phyloP scores from a whole-genome alignment of 1,140 invertebrate species.

The Ridgeia piscesae region DNA sequence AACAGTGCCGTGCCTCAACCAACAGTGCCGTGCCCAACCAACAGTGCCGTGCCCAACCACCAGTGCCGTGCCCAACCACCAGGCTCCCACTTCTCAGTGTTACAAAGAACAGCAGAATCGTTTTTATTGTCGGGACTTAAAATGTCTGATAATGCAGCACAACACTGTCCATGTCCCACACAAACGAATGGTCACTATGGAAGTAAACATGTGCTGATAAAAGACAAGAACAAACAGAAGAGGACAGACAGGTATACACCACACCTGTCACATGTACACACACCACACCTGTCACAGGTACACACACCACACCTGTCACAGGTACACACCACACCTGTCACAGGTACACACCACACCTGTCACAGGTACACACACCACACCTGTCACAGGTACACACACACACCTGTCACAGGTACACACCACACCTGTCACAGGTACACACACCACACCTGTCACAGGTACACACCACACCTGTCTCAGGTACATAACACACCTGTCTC shows the following conservation, averaged over 20 bases:
- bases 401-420: neutral
- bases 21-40: no score
- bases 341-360: neutral
- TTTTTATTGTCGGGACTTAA: no score
- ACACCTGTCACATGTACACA: neutral
- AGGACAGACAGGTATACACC: neutral
- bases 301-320: neutral
- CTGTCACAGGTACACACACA: neutral
- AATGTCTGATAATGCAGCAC: neutral
- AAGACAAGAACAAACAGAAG: neutral
- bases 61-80: no score
- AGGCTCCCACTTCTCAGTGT: no score
- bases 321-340: no score
- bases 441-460: no score
- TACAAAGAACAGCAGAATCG: no score
- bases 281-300: no score
- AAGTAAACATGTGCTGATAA: neutral
- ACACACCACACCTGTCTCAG: neutral
- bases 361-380: no score
- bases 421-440: neutral
- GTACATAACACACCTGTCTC: no score
- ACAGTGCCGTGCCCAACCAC: no score
- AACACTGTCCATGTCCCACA: neutral
- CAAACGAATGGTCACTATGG: neutral
- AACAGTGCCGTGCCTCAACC: no score